Base-by-base conservation (phyloP, 35 echinoderm and acorn worm genomes). In the Lytechinus variegatus region DNA sequence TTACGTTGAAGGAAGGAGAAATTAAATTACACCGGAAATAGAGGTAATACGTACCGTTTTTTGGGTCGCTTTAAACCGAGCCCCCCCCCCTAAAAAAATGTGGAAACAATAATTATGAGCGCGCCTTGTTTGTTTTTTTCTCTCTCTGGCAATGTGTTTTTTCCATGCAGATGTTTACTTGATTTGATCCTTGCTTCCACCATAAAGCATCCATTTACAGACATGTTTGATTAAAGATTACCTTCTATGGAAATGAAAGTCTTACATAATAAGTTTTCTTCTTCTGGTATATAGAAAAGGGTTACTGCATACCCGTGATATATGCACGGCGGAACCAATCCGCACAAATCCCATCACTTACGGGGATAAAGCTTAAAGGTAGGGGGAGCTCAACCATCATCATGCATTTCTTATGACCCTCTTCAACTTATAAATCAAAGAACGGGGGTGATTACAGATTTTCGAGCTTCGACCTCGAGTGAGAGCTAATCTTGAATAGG, bases 361-460 rank as follows among this genome's bases (percentile, higher is more conserved):
- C 19, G 66, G 66, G 66, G 66, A 79, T 79, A 24, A 79, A 24
- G 66, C 66, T 79, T 79, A 79, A 44, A 79, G 66, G 66, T 79
- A 79, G 66, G 66, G 66, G 66, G 66, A 79, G 66, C 66, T 79
- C n/a, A 79, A 79, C 21, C 66, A 79, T n/a, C 66, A 79, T 79
- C 66, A 24, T 79, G 66, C 66, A 79, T 79, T 79, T 79, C 66
- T 79, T 79, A 79, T 79, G 66, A n/a, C 66, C 66, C 66, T 79
- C 66, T 79, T 79, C 66, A 79, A 24, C n/a, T 24, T 24, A 6
- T 19, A 79, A 24, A 79, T 79, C 66, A 79, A 79, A 79, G 66
- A 79, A 7, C 16, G 66, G 16, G 66, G 66, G 66, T 79, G 66
- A 79, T 79, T 79, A 79, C 19, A 79, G 66, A 79, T 5, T n/a